Conservation (phyloP, 1,140 invertebrate genomes). For the Drosophila parabipectinata region DNA sequence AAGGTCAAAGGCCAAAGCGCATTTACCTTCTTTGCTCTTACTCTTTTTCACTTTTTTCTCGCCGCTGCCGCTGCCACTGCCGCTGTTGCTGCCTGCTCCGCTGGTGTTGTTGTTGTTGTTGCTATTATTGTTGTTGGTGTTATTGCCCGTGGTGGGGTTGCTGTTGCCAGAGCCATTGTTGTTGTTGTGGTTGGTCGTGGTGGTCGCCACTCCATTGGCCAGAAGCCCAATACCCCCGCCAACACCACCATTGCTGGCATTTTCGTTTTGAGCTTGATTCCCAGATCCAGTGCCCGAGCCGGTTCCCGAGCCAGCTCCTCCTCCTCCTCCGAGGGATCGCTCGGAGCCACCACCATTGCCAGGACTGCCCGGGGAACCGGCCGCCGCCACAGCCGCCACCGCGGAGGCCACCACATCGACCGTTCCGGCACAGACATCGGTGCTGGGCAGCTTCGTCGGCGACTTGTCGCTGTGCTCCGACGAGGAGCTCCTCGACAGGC, state of each 20-base stretch:
- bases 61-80: conserved; percentile 71
- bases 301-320: not conserved
- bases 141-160: conserved; percentile 12
- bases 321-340: not conserved
- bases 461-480: conserved; percentile 81
- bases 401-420: conserved; percentile 63
- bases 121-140: conserved; percentile 15
- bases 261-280: not conserved
- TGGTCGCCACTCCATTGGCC: conserved; percentile 23
- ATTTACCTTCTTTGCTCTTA: conserved; percentile 84
- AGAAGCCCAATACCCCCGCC: not conserved
- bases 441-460: conserved; percentile 49
- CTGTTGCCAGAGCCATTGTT: not conserved
- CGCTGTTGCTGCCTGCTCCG: conserved; percentile 47
- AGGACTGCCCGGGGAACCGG: conserved; percentile 34
- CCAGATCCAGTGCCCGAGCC: not conserved
- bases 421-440: conserved; percentile 20
- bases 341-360: conserved; percentile 58
- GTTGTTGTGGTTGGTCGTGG: conserved; percentile 26
- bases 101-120: conserved; percentile 30
- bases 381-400: conserved; percentile 38
- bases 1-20: conserved; percentile 78
- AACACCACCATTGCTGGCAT: not conserved
- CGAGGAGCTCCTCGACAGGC: conserved; percentile 68
- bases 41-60: conserved; percentile 84